A percentile compares a stretch with the other conserved stretches of the same genome.
Evolutionary conservation across 2,113 vertebrate genomes (phyloP).

Genomic region (Epinephelus fuscoguttatus): DNA sequence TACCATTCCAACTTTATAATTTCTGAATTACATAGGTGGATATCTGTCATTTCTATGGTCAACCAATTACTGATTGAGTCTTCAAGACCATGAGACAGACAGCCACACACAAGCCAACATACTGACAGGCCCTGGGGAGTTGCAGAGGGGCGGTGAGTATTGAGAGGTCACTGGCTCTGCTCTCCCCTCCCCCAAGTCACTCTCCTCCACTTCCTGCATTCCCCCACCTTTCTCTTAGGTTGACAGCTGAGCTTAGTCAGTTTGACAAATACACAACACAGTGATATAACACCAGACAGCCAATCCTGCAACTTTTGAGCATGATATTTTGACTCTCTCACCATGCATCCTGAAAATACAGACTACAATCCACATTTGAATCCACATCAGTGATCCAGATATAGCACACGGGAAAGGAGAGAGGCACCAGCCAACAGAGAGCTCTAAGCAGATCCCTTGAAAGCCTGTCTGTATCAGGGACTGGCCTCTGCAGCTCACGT

Average conservation of each 20-base stretch:
- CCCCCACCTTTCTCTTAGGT: conserved; percentile 34
- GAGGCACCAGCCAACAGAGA: conserved; percentile 14
- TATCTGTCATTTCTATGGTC: neutral
- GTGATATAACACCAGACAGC: neutral
- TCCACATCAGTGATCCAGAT: conserved; percentile 1
- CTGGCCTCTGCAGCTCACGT: conserved; percentile 55
- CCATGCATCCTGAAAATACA: neutral
- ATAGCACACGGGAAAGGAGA: neutral
- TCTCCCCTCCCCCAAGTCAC: conserved; percentile 40
- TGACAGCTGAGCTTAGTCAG: conserved; percentile 12
- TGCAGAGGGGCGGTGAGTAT: conserved; percentile 34
- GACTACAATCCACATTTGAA: neutral
- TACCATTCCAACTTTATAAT: neutral
- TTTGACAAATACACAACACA: neutral
- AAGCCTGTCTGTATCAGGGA: conserved; percentile 49
- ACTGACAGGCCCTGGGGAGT: conserved; percentile 50
- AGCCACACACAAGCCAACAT: conserved; percentile 26
- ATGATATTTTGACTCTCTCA: neutral
- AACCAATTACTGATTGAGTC: conserved; percentile 26
- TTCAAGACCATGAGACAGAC: conserved; percentile 14
- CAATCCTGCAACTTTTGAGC: neutral
- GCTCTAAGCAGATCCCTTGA: conserved; percentile 33
- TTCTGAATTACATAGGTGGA: neutral
- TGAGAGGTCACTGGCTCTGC: conserved; percentile 52
- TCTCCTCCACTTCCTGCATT: conserved; percentile 29